Base-by-base conservation (phyloP, 2,113 vertebrate genomes). In the Cyphotilapia sp. region DNA sequence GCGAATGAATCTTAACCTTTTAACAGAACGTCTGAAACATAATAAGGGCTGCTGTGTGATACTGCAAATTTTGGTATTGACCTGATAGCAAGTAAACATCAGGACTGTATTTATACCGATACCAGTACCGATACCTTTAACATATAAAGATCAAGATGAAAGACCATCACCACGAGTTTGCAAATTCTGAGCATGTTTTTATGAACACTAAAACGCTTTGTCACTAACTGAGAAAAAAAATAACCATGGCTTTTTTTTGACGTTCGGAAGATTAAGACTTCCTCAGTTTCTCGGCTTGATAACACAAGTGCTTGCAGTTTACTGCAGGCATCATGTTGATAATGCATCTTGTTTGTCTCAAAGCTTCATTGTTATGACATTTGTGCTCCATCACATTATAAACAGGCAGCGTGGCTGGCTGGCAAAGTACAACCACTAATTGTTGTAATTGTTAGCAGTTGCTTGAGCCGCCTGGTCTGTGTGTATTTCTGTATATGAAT, bases 361-460 rank as follows among this genome's bases (percentile, higher is more conserved):
- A 97, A 97, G 96, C 97, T 97, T 97, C 97, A 97, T 97, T 98
- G 97, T 98, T 98, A 98, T 98, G 98, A 98, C 98, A 97, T 98
- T 98, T 97, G 88, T 97, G 97, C 97, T 98, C 97, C 97, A 98
- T 98, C 97, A 97, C 97, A 98, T 98, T 98, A 97, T 97, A 98
- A 98, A 98, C 97, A 98, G 97, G 97, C 97, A 96, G 97, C 45
- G 97, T 97, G 97, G 97, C 97, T 97, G 97, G 97, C 97, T 98
- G 97, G 97, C 97, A 96, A 96, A 95, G 96, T 97, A 95, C 96
- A 97, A 97, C 97, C 98, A 98, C 98, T 98, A 98, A 98, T 98
- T 98, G 97, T 96, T 97, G 96, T 98, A 98, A 98, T 98, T 98
- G 98, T 98, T 98, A 97, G 97, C 98, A 98, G 98, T 98, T 98